Percentiles rank a stretch among this genome's conserved stretches.
Evolutionary conservation across 2,797 vertebrate species (phyloP).

Genomic region (Xyrichtys novacula): DNA sequence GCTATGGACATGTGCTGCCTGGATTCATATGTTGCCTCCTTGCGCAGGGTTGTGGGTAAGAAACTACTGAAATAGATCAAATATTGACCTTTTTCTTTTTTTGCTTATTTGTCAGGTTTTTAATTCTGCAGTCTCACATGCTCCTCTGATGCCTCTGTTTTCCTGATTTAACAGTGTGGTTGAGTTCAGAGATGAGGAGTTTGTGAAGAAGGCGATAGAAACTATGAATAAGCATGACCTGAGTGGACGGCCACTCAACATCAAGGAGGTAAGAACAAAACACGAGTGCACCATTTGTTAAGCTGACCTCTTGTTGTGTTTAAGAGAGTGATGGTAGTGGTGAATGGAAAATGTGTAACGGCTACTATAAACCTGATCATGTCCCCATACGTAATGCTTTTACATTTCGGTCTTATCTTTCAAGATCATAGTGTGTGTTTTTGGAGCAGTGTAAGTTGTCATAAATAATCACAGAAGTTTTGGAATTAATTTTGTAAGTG

Average conservation of each 20-base stretch:
- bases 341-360: too few relatives aligned
- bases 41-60: slow-evolving; percentile 84
- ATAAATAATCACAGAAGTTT: neutral
- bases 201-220: slow-evolving; percentile 96
- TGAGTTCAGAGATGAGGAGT: slow-evolving; percentile 99
- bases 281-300: neutral
- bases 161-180: slow-evolving; percentile 90
- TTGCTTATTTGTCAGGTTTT: fast-evolving
- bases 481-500: neutral
- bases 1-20: slow-evolving; percentile 44
- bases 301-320: neutral
- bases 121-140: neutral
- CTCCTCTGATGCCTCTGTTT: slow-evolving; percentile 34
- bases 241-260: slow-evolving; percentile 95
- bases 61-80: neutral
- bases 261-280: slow-evolving; percentile 91
- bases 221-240: slow-evolving; percentile 98
- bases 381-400: too few relatives aligned
- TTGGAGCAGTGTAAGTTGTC: neutral
- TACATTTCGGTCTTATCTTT: too few relatives aligned
- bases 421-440: too few relatives aligned
- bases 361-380: too few relatives aligned
- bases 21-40: slow-evolving; percentile 43
- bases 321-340: too few relatives aligned
- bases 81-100: neutral